Evolutionary conservation across 2,888 invertebrate genomes (phyloP).

Genomic region (Dasysyrphus tricinctus): DNA sequence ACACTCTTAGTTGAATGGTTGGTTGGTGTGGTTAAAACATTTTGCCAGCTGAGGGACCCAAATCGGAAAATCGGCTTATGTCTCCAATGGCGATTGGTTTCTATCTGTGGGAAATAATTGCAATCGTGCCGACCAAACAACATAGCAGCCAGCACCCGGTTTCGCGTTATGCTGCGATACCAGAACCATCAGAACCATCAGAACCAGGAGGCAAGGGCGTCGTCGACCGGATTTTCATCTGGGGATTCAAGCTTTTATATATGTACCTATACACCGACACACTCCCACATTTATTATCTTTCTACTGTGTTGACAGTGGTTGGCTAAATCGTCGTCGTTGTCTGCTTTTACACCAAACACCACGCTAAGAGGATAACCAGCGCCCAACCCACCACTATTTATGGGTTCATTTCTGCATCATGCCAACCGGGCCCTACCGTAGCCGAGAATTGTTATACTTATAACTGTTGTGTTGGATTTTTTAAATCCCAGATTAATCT

Average conservation of each 20-base stretch:
- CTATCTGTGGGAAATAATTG: constrained; percentile 72
- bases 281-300: constrained; percentile 60
- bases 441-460: constrained; percentile 24
- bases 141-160: constrained; percentile 65
- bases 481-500: constrained; percentile 71
- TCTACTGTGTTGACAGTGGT: constrained; percentile 41
- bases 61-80: constrained; percentile 82
- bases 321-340: constrained; percentile 53
- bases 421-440: background rate
- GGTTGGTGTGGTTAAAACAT: constrained; percentile 46
- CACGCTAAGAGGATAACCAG: constrained; percentile 66
- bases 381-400: constrained; percentile 33
- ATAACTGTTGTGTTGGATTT: constrained; percentile 70
- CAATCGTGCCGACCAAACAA: constrained; percentile 58
- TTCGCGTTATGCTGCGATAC: constrained; percentile 68
- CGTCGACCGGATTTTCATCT: constrained; percentile 56
- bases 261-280: constrained; percentile 20
- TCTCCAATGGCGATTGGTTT: constrained; percentile 78
- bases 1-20: constrained; percentile 58
- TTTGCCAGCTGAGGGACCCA: constrained; percentile 71
- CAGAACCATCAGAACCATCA: constrained; percentile 41
- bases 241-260: constrained; percentile 43
- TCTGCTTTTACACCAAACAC: constrained; percentile 61
- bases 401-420: background rate
- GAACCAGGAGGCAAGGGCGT: constrained; percentile 49